Evolutionary conservation across 2,888 invertebrate genomes (phyloP), one percentile per base, ranked within the genome.

Genomic region (Hoplodrina blanda): DNA sequence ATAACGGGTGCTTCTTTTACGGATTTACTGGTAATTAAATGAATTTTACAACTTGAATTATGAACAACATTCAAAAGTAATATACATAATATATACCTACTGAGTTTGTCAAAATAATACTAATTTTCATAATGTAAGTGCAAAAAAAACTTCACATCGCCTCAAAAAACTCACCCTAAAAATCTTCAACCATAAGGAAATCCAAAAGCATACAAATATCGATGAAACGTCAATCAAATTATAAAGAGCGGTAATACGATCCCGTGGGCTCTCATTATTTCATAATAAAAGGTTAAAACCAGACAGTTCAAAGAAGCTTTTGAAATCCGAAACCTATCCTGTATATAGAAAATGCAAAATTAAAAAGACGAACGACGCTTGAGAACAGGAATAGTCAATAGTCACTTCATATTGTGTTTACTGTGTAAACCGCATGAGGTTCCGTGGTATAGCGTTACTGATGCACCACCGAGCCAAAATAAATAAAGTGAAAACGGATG

Each of bases 321-420:
- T 91, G 95, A 91, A 95, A 95, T 85, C 82, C 85, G 91, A 95
- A 89, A 93, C 92, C 86, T 88, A 89, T 91, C 90, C 92, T 89
- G 89, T 85, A 84, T 90, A 91, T 93, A 92, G 91, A 91, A 93
- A 93, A 92, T 89, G 92, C 92, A 91, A 94, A 95, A 93, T 92
- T 90, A 92, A 93, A 95, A 92, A 91, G 91, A 91, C 90, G 88
- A 90, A 86, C 82, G 86, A 86, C 81, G 85, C 89, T 87, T 92
- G 92, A 91, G 94, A 94, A 94, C 94, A 90, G 89, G 92, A 95
- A 94, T 94, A 95, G 95, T 95, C 95, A 95, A 95, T 95, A 95
- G 95, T 93, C 95, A 94, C 95, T 95, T 93, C 95, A 94, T 94
- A 93, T 94, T 94, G 93, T 95, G 94, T 95, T 95, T 95, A 91